A percentile compares a stretch with the other conserved stretches of the same genome.
These are phyloP conservation scores for Pedetes capensis DNA, from an alignment of 2,113 vertebrate species.

Conservation along the genomic window DNA sequence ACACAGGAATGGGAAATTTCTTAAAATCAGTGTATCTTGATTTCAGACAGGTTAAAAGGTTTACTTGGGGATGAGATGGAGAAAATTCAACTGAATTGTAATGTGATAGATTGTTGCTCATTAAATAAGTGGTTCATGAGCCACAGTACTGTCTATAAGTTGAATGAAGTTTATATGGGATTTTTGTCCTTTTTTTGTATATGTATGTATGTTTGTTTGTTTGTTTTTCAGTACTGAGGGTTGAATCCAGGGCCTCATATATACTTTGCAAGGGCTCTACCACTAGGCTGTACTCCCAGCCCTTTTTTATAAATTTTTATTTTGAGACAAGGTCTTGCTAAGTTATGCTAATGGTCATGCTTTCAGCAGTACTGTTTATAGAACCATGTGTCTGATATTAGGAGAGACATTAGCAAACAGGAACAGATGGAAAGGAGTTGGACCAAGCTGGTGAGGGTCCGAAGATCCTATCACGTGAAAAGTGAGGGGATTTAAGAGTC, in stretches of 20 bases:
- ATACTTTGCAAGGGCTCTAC: too few relatives aligned
- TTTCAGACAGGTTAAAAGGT: conserved; percentile 33
- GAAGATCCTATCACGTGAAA: not conserved
- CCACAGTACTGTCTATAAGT: not conserved
- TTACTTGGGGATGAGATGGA: not conserved
- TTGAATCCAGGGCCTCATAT: too few relatives aligned
- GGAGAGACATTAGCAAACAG: not conserved
- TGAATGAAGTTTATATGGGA: not conserved
- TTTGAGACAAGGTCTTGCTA: too few relatives aligned
- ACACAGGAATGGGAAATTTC: not conserved
- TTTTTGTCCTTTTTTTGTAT: too few relatives aligned
- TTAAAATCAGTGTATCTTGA: conserved; percentile 20
- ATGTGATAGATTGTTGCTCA: not conserved
- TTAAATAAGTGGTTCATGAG: not conserved
- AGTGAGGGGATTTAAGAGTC: not conserved
- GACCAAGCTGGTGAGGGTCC: not conserved
- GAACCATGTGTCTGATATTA: not conserved
- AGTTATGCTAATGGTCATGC: not conserved
- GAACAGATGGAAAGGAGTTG: not conserved
- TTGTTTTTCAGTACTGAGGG: too few relatives aligned
- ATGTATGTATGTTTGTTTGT: too few relatives aligned
- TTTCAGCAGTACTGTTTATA: not conserved
- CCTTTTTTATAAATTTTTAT: too few relatives aligned
- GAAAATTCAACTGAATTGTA: not conserved
- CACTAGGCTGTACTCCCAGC: too few relatives aligned